Base-by-base conservation (phyloP, 2,888 invertebrate genomes). In the Anagyrus pseudococci region DNA sequence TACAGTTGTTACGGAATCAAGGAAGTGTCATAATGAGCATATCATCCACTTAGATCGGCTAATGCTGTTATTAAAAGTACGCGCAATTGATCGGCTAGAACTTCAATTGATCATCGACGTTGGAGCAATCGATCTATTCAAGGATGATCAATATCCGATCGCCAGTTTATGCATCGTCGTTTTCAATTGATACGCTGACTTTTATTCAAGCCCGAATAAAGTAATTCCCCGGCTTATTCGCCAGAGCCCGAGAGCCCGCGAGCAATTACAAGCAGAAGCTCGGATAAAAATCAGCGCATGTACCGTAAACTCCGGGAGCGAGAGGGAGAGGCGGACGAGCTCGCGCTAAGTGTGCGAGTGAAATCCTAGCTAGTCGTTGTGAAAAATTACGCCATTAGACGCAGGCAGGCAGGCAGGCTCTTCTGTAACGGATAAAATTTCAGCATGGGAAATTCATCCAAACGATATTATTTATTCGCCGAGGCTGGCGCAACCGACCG, bases 341-440 rank as follows among this genome's bases (percentile, higher is more conserved):
- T 37, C 4, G 23, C 44, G n/a, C 8, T 10, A 2, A 19, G n/a
- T n/a, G 23, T n/a, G 33, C 25, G 33, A 41, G 44, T 53, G 59
- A 53, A 59, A 59, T 58, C 53, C 40, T 53, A 53, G 3, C 33
- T 46, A 26, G 4, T n/a, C n/a, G 23, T 23, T 40, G 26, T 52
- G 53, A 53, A 53, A 53, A 59, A 53, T 47, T 52, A 29, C 41
- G 22, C 59, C 53, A 46, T 59, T 48, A 41, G 53, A 47, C 10
- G 47, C 22, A 41, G 53, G 47, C 37, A 53, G n/a, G n/a, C n/a
- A n/a, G n/a, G n/a, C n/a, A n/a, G n/a, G n/a, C n/a, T 37, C 23
- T 48, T 19, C 47, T 25, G 17, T 29, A 43, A 53, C 25, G 19
- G 23, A 59, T 59, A 47, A 29, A 25, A 59, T 59, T 53, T 53